phyloP scores from a whole-genome alignment of 2,797 vertebrate genomes.

The Siniperca undulata region DNA sequence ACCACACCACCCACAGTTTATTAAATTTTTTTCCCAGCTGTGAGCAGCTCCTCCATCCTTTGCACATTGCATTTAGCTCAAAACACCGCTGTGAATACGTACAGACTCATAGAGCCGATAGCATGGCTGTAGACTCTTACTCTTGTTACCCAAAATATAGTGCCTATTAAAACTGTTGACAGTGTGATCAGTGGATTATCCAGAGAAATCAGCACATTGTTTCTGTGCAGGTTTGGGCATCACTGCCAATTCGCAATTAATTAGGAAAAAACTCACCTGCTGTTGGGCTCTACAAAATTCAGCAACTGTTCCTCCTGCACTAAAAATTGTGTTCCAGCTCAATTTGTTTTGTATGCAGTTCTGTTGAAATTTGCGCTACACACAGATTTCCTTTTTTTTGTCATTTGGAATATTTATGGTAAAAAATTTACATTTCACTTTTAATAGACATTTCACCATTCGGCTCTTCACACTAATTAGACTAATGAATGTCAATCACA shows the following conservation, averaged over 20 bases:
- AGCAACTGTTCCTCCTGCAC: constrained; percentile 10
- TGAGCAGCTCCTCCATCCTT: neutral
- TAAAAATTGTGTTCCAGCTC: neutral
- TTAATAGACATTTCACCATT: neutral
- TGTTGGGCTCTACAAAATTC: neutral
- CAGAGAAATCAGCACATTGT: constrained; percentile 7
- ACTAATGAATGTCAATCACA: constrained; percentile 35
- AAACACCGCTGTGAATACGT: no score
- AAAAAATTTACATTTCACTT: constrained; percentile 8
- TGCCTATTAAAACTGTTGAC: neutral
- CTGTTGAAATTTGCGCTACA: neutral
- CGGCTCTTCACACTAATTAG: constrained; percentile 35
- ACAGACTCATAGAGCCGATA: neutral
- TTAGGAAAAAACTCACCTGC: constrained; percentile 10
- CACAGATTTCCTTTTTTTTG: neutral
- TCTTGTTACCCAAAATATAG: neutral
- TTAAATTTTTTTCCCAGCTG: neutral
- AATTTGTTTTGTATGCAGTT: neutral
- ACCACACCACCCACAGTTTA: neutral
- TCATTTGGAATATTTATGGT: neutral
- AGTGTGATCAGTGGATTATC: constrained; percentile 6
- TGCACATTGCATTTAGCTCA: no score
- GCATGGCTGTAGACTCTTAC: neutral
- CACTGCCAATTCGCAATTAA: neutral
- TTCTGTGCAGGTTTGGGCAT: neutral